A percentile compares a stretch with the other conserved stretches of the same genome.
Conservation (phyloP, 1,140 invertebrate genomes). For the Ditylenchus dipsaci region DNA sequence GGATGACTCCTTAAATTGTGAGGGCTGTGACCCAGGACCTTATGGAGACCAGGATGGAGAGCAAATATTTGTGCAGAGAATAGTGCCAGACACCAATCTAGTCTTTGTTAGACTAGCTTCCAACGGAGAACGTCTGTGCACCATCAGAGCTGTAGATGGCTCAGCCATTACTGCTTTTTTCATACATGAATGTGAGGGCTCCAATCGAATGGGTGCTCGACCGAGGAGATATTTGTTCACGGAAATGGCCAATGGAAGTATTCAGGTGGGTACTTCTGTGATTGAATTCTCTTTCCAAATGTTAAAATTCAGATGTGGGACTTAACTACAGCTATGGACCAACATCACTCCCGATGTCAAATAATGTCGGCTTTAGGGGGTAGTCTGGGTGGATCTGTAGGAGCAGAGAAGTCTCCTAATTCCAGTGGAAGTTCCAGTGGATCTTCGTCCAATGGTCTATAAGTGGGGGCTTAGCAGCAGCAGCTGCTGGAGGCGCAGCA, state of each 20-base stretch:
- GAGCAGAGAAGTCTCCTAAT: neutral
- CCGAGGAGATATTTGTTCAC: conserved; percentile 86
- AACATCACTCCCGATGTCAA: conserved; percentile 17
- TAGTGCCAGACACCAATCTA: conserved; percentile 89
- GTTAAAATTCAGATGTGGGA: conserved; percentile 77
- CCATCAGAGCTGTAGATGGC: conserved; percentile 71
- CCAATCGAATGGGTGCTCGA: conserved; percentile 78
- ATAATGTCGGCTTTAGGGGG: conserved; percentile 2
- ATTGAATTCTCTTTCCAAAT: conserved; percentile 1
- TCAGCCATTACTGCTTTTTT: conserved; percentile 91
- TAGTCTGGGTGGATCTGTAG: conserved; percentile 10
- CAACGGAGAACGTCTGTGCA: conserved; percentile 74
- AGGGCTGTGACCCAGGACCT: conserved; percentile 66
- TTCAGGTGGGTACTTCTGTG: conserved; percentile 66
- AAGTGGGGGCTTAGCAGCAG: conserved; percentile 16
- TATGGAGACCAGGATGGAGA: conserved; percentile 96
- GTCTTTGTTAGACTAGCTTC: conserved; percentile 87
- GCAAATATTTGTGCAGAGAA: conserved; percentile 87
- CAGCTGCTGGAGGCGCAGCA: conserved; percentile 1
- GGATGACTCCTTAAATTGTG: conserved; percentile 71
- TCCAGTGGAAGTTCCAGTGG: neutral
- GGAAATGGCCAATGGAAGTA: conserved; percentile 85
- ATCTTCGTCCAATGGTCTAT: neutral
- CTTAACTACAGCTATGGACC: conserved; percentile 85
- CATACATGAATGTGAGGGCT: conserved; percentile 92